phyloP scores from a whole-genome alignment of 2,888 invertebrate species.

The Orthonychiurus folsomi region DNA sequence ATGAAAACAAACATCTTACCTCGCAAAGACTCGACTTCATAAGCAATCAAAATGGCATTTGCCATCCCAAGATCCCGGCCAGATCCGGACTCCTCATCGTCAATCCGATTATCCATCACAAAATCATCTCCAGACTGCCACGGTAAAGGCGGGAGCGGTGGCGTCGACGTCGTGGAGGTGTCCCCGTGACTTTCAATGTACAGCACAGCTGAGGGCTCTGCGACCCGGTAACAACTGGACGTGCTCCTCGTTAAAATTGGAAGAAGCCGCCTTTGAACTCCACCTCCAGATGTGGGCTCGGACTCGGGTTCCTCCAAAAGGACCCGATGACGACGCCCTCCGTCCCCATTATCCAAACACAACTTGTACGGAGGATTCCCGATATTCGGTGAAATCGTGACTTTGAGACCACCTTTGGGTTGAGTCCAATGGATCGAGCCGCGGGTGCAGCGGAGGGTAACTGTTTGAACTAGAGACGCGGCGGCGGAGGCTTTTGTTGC shows the following conservation, averaged over 20 bases:
- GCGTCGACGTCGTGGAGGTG: background rate
- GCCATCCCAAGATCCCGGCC: background rate
- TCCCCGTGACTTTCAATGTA: conserved; percentile 10
- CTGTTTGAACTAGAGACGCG: conserved; percentile 22
- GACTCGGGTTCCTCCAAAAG: conserved; percentile 4
- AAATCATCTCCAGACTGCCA: background rate
- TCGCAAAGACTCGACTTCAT: conserved; percentile 10
- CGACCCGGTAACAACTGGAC: conserved; percentile 7
- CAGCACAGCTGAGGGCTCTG: conserved; percentile 8
- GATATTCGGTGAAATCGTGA: conserved; percentile 19
- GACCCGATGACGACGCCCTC: background rate
- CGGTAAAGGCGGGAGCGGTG: background rate
- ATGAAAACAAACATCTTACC: too few relatives aligned
- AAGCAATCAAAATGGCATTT: conserved; percentile 6
- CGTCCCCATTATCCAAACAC: background rate
- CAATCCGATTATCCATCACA: background rate
- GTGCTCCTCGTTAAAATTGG: background rate
- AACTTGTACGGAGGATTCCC: conserved; percentile 6
- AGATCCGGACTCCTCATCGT: background rate
- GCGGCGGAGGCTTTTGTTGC: too few relatives aligned
- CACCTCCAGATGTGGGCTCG: background rate
- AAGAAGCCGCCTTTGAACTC: conserved; percentile 5
- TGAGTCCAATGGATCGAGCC: conserved; percentile 21
- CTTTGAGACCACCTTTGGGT: conserved; percentile 23
- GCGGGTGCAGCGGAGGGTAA: conserved; percentile 23